Evolutionary conservation across 2,113 vertebrate genomes (phyloP).

Genomic region (Tauraco erythrolophus): DNA sequence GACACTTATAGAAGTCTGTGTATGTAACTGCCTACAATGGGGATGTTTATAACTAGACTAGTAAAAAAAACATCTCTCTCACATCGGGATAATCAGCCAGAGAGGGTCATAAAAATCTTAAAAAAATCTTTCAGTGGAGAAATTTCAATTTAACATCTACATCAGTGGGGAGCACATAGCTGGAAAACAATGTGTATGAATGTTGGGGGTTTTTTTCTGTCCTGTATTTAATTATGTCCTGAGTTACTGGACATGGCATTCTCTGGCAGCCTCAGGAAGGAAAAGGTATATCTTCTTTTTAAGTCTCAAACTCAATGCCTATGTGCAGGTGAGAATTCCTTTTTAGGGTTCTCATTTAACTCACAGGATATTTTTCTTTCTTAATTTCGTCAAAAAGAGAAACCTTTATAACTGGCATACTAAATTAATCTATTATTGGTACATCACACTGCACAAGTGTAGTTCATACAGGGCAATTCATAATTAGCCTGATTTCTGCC

Average conservation of each 20-base stretch:
- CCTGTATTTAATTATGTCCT: neutral
- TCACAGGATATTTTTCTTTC: neutral
- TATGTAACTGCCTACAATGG: neutral
- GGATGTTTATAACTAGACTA: rapidly evolving
- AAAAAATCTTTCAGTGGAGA: neutral
- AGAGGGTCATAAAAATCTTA: neutral
- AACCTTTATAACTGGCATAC: neutral
- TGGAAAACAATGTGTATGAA: neutral
- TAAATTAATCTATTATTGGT: neutral
- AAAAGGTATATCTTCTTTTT: neutral
- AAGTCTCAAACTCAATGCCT: neutral
- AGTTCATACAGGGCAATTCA: neutral
- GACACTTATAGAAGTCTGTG: neutral
- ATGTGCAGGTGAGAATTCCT: neutral
- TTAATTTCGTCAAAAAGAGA: neutral
- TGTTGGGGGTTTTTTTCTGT: neutral
- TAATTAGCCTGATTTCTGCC: neutral
- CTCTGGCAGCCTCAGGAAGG: neutral
- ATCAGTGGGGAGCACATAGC: neutral
- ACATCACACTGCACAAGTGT: neutral
- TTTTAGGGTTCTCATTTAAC: neutral
- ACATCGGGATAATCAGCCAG: neutral
- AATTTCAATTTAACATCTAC: neutral
- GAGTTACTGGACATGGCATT: neutral
- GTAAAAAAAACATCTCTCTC: neutral